Base-by-base conservation (phyloP, 2,888 invertebrate species). In the Venusia cambrica region DNA sequence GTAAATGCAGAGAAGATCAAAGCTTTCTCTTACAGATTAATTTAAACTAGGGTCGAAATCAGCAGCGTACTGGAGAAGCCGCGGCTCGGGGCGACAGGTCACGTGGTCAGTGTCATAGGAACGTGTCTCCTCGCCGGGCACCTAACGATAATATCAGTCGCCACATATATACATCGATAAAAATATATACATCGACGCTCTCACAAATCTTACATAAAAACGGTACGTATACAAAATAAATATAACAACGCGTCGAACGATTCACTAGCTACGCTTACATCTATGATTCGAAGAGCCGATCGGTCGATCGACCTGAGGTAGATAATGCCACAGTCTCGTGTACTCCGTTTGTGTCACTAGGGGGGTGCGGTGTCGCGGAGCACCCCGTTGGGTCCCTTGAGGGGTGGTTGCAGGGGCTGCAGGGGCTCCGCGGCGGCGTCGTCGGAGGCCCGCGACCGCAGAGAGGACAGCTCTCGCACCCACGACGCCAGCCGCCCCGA, bases 401-500 rank as follows among this genome's bases (percentile, higher is more conserved):
- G 28, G 6, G 31, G 40, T 7, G 42, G 39, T 16, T 26, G 46
- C 41, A 62, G 51, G 45, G 67, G 66, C 55, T 65, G 67, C 51
- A 66, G 54, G 22, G 66, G 55, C 50, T 60, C 66, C 21, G 66
- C 80, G 39, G 81, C 80, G 21, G 79, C 80, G 70, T 78, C 80
- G 64, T 77, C 73, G 9, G 70, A 65, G 21, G 60, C 45, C 45
- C 78, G 76, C 60, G 76, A 73, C 38, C 81, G 79, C 62, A 81
- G 74, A 42, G 81, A 78, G 10, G 84, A 77, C 62, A 87, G 71
- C 64, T 85, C 84, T 61, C 84, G 84, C 58, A 85, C 85, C 87
- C 87, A 87, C 46, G 83, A 81, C 40, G 85, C 84, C 21, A 87
- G 77, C 3, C 85, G 80, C 3, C 85, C 85, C 50, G 85, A 83